Conservation (phyloP, 1,140 invertebrate species). For the Leptinotarsa undecemlineata region DNA sequence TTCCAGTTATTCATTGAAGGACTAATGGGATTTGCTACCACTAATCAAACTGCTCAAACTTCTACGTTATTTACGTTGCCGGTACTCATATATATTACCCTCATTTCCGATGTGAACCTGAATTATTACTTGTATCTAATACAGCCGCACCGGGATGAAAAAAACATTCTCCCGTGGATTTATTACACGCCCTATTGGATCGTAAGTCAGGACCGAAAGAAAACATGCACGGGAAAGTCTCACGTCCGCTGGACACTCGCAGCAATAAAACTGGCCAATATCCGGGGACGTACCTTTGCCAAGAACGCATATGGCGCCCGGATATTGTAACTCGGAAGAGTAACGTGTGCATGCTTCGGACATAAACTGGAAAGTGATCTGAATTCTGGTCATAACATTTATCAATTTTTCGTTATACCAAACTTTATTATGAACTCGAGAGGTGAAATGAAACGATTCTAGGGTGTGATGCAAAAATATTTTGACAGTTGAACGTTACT, state of each 20-base stretch:
- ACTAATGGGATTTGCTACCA: too few species aligned
- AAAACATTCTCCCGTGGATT: neutral
- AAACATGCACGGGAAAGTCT: conserved; percentile 45
- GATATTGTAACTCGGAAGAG: conserved; percentile 46
- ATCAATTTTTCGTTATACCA: conserved; percentile 17
- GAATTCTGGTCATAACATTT: conserved; percentile 21
- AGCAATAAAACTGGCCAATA: conserved; percentile 53
- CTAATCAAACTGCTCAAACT: too few species aligned
- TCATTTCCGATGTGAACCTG: too few species aligned
- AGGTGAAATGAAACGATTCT: neutral
- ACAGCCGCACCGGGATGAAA: too few species aligned
- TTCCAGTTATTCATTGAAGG: too few species aligned
- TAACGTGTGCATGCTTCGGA: conserved; percentile 27
- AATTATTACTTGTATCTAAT: too few species aligned
- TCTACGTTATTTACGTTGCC: too few species aligned
- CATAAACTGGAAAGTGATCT: conserved; percentile 26
- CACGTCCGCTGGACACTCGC: conserved; percentile 43
- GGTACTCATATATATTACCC: too few species aligned
- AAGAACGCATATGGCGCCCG: conserved; percentile 46
- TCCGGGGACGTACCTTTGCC: conserved; percentile 42
- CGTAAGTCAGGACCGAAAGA: conserved; percentile 33
- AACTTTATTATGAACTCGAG: neutral
- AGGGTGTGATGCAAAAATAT: too few species aligned
- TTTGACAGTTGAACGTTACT: too few species aligned
- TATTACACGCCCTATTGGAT: neutral